Evolutionary conservation across 2,797 vertebrate genomes (phyloP).

Genomic region (Hirundo rustica): DNA sequence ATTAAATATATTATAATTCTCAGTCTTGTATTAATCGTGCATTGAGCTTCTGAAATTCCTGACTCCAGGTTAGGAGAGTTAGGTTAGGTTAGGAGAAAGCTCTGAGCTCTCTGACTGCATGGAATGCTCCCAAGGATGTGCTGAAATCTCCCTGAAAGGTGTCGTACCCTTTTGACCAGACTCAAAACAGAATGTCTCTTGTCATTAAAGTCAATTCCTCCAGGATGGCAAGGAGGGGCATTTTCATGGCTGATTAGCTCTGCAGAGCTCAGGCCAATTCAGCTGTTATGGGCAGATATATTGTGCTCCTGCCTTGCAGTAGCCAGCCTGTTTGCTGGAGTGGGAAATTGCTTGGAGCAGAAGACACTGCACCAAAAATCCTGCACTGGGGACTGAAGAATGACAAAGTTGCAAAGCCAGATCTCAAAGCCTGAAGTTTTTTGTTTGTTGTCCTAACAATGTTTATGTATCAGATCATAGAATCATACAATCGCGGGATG

Average conservation of each 20-base stretch:
- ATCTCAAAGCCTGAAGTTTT: not conserved
- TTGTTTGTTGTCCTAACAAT: not conserved
- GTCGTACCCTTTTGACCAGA: not conserved
- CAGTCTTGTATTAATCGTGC: not conserved
- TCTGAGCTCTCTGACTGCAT: not conserved
- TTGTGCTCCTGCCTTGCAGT: not conserved
- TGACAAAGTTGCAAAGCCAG: not conserved
- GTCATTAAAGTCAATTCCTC: conserved; percentile 45
- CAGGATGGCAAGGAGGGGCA: conserved; percentile 12
- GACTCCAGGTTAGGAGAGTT: not conserved
- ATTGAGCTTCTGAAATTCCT: not conserved
- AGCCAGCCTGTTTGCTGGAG: not conserved
- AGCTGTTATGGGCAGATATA: not conserved
- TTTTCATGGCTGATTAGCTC: conserved; percentile 46
- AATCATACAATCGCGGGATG: not conserved
- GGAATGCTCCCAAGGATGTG: not conserved
- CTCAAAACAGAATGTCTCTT: conserved; percentile 5
- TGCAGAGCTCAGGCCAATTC: conserved; percentile 2
- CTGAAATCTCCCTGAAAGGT: not conserved
- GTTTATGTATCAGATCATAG: not conserved
- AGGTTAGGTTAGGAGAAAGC: conserved; percentile 34
- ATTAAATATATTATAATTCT: not conserved
- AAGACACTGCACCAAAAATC: not conserved
- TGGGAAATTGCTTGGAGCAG: not conserved
- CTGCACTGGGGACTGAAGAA: not conserved